A percentile compares a stretch with the other conserved stretches of the same genome.
These are phyloP conservation scores for Rhamnusium bicolor DNA, from an alignment of 2,888 invertebrate species.

Conservation along the genomic window DNA sequence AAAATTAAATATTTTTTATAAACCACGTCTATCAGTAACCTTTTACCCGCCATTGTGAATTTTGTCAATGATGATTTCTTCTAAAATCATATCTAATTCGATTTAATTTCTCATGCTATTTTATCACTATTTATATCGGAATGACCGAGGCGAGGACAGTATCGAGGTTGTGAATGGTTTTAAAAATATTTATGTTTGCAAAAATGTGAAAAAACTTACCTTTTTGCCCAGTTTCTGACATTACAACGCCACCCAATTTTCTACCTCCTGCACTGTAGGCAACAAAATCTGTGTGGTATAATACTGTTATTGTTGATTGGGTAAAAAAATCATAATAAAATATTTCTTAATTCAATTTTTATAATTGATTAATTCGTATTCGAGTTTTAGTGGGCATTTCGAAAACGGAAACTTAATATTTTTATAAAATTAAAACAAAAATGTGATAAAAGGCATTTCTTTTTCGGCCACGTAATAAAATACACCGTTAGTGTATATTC, in stretches of 20 bases:
- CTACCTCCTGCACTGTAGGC: constrained; percentile 75
- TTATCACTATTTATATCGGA: constrained; percentile 1
- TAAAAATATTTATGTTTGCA: constrained; percentile 23
- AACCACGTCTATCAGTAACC: constrained; percentile 60
- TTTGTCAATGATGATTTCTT: constrained; percentile 61
- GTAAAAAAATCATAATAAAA: constrained; percentile 37
- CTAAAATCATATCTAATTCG: constrained; percentile 29
- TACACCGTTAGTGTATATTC: constrained; percentile 53
- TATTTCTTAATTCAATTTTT: constrained; percentile 24
- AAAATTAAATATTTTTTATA: constrained; percentile 35
- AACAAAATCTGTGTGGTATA: constrained; percentile 52
- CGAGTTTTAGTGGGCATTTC: neutral
- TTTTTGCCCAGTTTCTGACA: constrained; percentile 84
- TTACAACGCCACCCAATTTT: constrained; percentile 86
- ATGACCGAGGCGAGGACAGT: neutral
- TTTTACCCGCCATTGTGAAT: constrained; percentile 70
- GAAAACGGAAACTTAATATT: neutral
- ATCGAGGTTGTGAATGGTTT: neutral
- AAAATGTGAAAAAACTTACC: constrained; percentile 76
- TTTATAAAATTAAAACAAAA: constrained; percentile 18
- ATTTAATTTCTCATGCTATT: constrained; percentile 9
- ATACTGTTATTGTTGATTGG: constrained; percentile 57
- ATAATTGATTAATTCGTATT: neutral
- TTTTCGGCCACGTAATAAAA: constrained; percentile 61
- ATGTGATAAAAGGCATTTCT: constrained; percentile 19